These are phyloP conservation scores for Drosophila multiciliata DNA, from an alignment of 2,888 invertebrate species.

Conservation along the genomic window DNA sequence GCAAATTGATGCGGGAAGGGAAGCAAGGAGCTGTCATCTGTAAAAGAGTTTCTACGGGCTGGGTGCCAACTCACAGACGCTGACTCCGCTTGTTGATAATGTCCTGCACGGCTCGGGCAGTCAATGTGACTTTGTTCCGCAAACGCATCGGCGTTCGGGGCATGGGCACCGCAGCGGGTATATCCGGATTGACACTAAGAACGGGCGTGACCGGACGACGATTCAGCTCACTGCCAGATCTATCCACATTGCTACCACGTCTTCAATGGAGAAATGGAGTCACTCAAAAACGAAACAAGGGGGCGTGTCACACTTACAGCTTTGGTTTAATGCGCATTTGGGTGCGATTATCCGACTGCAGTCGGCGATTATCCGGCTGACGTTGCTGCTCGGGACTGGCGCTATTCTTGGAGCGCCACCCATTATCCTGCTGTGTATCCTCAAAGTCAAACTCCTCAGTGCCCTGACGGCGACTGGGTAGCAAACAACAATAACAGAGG, in stretches of 20 bases:
- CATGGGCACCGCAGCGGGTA: constrained; percentile 76
- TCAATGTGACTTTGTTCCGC: constrained; percentile 77
- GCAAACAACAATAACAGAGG: constrained; percentile 15
- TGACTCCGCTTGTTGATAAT: constrained; percentile 73
- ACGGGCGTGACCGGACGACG: constrained; percentile 80
- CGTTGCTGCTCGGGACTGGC: constrained; percentile 59
- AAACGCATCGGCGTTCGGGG: constrained; percentile 81
- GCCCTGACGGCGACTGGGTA: constrained; percentile 70
- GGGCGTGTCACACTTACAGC: constrained; percentile 62
- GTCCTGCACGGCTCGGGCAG: constrained; percentile 79
- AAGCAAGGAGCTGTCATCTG: neutral
- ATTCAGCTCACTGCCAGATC: constrained; percentile 66
- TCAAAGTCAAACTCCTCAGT: constrained; percentile 79
- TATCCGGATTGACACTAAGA: constrained; percentile 71
- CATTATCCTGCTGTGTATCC: constrained; percentile 57
- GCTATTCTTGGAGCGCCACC: constrained; percentile 63
- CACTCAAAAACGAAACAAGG: constrained; percentile 4
- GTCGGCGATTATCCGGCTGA: constrained; percentile 45
- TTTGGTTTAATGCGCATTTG: constrained; percentile 68
- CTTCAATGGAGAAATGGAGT: constrained; percentile 54
- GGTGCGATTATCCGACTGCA: constrained; percentile 43
- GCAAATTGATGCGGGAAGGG: neutral
- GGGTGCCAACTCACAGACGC: constrained; percentile 70
- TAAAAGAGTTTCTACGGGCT: neutral
- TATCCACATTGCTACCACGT: constrained; percentile 58